Evolutionary conservation across 2,797 vertebrate genomes (phyloP).

Genomic region (Tenualosa ilisha): DNA sequence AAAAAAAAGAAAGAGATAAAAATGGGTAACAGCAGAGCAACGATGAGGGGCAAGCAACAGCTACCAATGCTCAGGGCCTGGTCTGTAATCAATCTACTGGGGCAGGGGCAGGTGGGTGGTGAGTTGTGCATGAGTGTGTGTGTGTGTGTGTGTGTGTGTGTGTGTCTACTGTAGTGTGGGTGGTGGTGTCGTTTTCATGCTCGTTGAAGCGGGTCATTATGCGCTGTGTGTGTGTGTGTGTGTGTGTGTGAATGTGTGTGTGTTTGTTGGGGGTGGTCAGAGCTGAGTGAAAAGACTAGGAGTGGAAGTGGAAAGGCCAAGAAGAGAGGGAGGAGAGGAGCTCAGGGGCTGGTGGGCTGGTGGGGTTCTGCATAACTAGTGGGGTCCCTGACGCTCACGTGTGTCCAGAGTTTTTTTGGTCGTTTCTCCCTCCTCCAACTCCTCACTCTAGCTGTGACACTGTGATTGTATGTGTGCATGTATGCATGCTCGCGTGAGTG

Average conservation of each 20-base stretch:
- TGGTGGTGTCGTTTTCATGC: slow-evolving; percentile 68
- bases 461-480: neutral
- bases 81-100: slow-evolving; percentile 70
- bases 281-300: too few relatives aligned
- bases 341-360: neutral
- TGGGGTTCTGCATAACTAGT: slow-evolving; percentile 51
- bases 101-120: slow-evolving; percentile 44
- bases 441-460: neutral
- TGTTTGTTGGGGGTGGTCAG: neutral
- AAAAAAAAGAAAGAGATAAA: slow-evolving; percentile 58
- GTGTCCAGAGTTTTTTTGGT: neutral
- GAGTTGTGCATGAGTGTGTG: slow-evolving; percentile 5
- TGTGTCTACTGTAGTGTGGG: neutral
- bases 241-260: neutral
- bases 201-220: slow-evolving; percentile 75
- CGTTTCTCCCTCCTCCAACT: neutral
- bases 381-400: slow-evolving; percentile 7
- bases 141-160: neutral
- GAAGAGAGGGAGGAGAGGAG: neutral
- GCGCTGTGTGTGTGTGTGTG: slow-evolving; percentile 36
- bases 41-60: neutral
- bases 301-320: neutral
- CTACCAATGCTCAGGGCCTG: slow-evolving; percentile 61
- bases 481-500: neutral
- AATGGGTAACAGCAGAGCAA: neutral